Percentiles rank a stretch among this genome's conserved stretches.
phyloP scores from a whole-genome alignment of 1,140 invertebrate species.

The Meloidogyne floridensis region DNA sequence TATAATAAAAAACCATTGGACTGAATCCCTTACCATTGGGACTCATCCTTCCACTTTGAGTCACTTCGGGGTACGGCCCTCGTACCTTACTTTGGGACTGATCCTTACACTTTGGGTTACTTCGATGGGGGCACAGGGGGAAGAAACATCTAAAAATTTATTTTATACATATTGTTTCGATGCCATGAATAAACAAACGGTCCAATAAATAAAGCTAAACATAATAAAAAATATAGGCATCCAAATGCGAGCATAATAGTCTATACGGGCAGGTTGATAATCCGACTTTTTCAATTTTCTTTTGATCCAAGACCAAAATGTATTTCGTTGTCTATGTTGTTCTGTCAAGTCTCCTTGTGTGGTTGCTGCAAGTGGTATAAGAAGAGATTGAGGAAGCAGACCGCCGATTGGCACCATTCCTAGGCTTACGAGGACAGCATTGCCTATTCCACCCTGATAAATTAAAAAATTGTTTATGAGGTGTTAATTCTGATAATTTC shows the following conservation, averaged over 20 bases:
- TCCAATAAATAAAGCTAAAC: constrained; percentile 51
- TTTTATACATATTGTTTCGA: constrained; percentile 21
- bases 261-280: constrained; percentile 52
- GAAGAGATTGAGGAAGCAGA: not conserved
- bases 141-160: too few relatives aligned
- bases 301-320: constrained; percentile 36
- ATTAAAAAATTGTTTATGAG: not conserved
- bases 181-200: constrained; percentile 45
- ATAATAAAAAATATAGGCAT: constrained; percentile 43
- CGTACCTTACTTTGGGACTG: too few relatives aligned
- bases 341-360: not conserved
- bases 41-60: too few relatives aligned
- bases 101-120: too few relatives aligned
- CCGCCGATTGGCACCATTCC: constrained; percentile 7
- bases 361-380: not conserved
- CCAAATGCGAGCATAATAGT: constrained; percentile 49
- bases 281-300: constrained; percentile 51
- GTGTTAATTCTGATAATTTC: too few relatives aligned
- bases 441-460: constrained; percentile 27
- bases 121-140: too few relatives aligned
- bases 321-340: constrained; percentile 1
- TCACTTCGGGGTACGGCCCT: too few relatives aligned
- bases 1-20: too few relatives aligned
- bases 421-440: constrained; percentile 13
- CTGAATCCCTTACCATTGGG: too few relatives aligned